These are phyloP conservation scores for Loris lydekkerianus DNA, from an alignment of 2,797 vertebrate genomes.

Conservation along the genomic window DNA sequence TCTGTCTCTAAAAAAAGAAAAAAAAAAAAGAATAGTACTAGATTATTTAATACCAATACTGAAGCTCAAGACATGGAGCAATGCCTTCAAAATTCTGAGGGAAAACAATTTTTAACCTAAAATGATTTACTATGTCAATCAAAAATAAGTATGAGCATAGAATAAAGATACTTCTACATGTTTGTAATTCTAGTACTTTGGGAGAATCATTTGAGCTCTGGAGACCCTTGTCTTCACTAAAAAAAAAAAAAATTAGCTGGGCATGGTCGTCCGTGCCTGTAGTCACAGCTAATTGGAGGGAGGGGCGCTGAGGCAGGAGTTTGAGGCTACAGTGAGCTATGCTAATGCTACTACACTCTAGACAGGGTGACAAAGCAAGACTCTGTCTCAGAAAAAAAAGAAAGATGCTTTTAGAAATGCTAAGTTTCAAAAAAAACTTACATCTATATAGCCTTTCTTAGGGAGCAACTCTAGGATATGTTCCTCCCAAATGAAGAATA, in stretches of 20 bases:
- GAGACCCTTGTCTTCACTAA: too few relatives aligned
- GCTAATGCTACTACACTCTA: too few relatives aligned
- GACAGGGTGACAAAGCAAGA: too few relatives aligned
- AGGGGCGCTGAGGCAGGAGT: too few relatives aligned
- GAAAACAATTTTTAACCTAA: slow-evolving; percentile 35
- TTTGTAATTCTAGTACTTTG: too few relatives aligned
- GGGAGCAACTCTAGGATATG: neutral
- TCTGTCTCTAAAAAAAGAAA: too few relatives aligned
- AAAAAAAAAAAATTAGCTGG: too few relatives aligned
- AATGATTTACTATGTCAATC: neutral
- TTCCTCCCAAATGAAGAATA: slow-evolving; percentile 27
- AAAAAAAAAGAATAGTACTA: neutral
- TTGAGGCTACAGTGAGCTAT: too few relatives aligned
- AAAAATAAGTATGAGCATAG: neutral
- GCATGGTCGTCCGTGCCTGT: too few relatives aligned
- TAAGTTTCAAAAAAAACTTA: slow-evolving; percentile 6
- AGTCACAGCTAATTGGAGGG: too few relatives aligned
- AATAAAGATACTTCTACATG: slow-evolving; percentile 24
- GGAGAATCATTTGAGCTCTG: too few relatives aligned
- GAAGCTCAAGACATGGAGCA: slow-evolving; percentile 10
- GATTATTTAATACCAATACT: slow-evolving; percentile 39
- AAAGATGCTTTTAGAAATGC: neutral
- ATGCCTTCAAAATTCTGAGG: slow-evolving; percentile 42
- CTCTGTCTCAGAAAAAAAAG: too few relatives aligned
- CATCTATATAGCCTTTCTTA: neutral